Evolutionary conservation across 1,140 invertebrate species (phyloP).

Genomic region (Oscheius sp.): DNA sequence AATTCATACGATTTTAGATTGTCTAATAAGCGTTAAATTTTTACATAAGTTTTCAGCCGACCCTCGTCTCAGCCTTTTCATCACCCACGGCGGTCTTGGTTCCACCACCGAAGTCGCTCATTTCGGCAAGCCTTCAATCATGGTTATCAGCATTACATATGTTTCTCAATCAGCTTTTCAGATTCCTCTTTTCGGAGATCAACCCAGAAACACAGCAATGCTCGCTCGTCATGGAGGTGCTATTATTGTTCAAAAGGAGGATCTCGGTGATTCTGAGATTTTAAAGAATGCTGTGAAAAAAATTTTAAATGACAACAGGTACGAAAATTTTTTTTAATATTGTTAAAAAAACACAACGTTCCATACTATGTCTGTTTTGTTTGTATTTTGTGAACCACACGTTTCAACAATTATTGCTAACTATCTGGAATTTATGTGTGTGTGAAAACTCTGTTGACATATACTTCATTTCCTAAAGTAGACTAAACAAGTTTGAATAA

Average conservation of each 20-base stretch:
- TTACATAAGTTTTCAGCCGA: conserved; percentile 43
- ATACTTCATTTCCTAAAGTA: too few species aligned
- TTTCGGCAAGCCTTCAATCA: conserved; percentile 44
- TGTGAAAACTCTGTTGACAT: too few species aligned
- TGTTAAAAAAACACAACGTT: too few species aligned
- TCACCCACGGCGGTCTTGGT: conserved; percentile 48
- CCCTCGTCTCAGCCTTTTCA: conserved; percentile 39
- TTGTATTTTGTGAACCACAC: too few species aligned
- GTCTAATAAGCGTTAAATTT: too few species aligned
- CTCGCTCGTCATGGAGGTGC: conserved; percentile 32
- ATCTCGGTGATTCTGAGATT: conserved; percentile 9
- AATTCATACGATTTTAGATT: background rate
- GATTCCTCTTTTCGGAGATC: conserved; percentile 49
- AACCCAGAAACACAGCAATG: conserved; percentile 40
- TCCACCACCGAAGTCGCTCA: conserved; percentile 41
- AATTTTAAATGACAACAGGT: conserved; percentile 27
- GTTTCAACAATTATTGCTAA: too few species aligned
- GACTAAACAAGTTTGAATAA: too few species aligned
- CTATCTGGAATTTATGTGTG: too few species aligned
- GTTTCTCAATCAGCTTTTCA: background rate
- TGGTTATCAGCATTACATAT: conserved; percentile 18
- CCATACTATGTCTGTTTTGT: too few species aligned
- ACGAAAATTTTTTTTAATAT: background rate
- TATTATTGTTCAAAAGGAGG: conserved; percentile 30
- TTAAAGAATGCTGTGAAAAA: conserved; percentile 21